Base-by-base conservation (phyloP, 2,888 invertebrate species). In the Agrenia bidenticulata region DNA sequence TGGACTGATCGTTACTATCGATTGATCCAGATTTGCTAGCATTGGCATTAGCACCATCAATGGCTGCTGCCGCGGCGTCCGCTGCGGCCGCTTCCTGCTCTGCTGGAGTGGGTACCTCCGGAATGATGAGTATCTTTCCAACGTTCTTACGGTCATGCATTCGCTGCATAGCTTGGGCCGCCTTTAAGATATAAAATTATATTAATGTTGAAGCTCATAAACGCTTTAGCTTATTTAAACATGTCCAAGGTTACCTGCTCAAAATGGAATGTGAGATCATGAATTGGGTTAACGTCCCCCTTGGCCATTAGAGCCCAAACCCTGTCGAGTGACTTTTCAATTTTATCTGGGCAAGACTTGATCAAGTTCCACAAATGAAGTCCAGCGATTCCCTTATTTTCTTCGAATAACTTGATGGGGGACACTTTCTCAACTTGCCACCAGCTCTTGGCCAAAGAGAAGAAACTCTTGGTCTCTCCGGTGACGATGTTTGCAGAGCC, bases 111-210 rank as follows among this genome's bases (percentile, higher is more conserved):
- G 24, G 27, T 26, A 32, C n/a, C 41, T 62, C 61, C 7, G 92
- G 91, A 79, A 92, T 91, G 71, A 94, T 82, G 51, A 93, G 85
- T 53, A 94, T 85, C 81, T 93, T 93, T 63, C 94, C 94, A 77
- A 93, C 86, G 81, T 94, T 93, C 82, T 91, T 92, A 78, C 92
- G 87, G 78, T 92, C 92, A 81, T 92, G 92, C 88, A 94, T 89
- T 81, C 90, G 92, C 81, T 91, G 91, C 92, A 94, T 92, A 5
- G 91, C 93, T 78, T 93, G 92, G 26, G 87, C 87, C 17, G 92
- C 89, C 89, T 90, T 77, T 1, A 24, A 39, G n/a, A n/a, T n/a
- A n/a, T 2, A 45, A 23, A 49, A 49, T 49, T 49, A 49, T n/a
- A n/a, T n/a, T n/a, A n/a, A n/a, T n/a, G n/a, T n/a, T n/a, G n/a